phyloP scores from a whole-genome alignment of 2,888 invertebrate species.

The Drosophila rellima region DNA sequence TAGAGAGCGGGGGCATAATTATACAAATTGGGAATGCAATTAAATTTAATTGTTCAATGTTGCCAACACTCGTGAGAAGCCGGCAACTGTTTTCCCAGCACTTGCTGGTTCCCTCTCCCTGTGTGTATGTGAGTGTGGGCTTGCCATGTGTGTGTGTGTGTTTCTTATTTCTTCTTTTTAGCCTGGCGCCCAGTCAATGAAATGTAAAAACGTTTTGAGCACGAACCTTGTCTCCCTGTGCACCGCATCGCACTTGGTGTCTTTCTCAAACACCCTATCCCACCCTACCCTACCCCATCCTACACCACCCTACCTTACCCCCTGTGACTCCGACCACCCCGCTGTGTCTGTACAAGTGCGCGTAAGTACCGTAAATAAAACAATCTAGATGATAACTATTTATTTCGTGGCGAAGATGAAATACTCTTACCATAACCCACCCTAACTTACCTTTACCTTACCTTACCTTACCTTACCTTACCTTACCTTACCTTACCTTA shows the following conservation, averaged over 20 bases:
- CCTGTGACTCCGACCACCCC: neutral
- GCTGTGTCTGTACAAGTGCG: constrained; percentile 50
- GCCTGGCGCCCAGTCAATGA: constrained; percentile 69
- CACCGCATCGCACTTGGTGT: constrained; percentile 9
- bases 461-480: neutral
- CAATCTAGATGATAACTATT: constrained; percentile 37
- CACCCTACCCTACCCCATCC: neutral
- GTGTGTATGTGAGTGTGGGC: constrained; percentile 29
- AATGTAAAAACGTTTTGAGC: constrained; percentile 80
- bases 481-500: neutral
- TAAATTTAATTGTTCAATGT: constrained; percentile 80
- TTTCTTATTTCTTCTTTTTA: constrained; percentile 45
- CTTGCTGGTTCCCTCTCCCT: constrained; percentile 25
- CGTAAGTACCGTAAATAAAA: constrained; percentile 75
- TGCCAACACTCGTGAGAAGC: constrained; percentile 68
- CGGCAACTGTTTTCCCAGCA: constrained; percentile 50
- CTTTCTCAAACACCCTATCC: neutral
- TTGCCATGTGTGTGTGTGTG: constrained; percentile 38
- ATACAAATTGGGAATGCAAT: constrained; percentile 83
- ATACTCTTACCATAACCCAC: neutral
- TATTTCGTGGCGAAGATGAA: neutral
- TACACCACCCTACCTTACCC: neutral
- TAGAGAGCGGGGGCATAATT: constrained; percentile 78
- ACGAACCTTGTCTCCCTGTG: constrained; percentile 68
- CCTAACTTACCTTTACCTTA: neutral